phyloP scores from a whole-genome alignment of 1,140 invertebrate genomes.

The Conus ventricosus region DNA sequence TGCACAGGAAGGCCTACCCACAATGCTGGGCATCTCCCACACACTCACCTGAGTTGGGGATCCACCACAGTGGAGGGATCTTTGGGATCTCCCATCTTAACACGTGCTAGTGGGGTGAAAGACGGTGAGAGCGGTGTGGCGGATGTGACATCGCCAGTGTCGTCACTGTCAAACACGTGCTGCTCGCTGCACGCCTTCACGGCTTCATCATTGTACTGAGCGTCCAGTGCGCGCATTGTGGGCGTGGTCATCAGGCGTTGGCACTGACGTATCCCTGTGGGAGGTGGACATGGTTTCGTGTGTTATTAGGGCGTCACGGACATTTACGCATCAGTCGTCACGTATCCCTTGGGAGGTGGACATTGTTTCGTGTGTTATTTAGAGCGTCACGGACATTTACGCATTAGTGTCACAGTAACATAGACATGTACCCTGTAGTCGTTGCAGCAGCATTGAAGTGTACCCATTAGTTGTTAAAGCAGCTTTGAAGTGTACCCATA shows the following conservation, averaged over 20 bases:
- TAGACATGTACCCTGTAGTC: too few species aligned
- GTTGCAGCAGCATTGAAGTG: too few species aligned
- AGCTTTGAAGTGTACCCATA: too few species aligned
- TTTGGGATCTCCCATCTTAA: constrained; percentile 91
- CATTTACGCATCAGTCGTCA: too few species aligned
- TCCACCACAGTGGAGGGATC: constrained; percentile 92
- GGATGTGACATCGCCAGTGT: constrained; percentile 71
- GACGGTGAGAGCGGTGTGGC: constrained; percentile 77
- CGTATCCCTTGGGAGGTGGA: too few species aligned
- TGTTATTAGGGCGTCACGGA: too few species aligned
- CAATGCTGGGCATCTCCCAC: too few species aligned
- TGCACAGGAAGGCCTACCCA: constrained; percentile 44
- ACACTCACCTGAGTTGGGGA: constrained; percentile 78
- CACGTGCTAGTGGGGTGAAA: constrained; percentile 93
- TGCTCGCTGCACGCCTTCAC: constrained; percentile 39
- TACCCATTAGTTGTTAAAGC: too few species aligned
- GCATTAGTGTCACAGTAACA: too few species aligned
- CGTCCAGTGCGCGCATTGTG: background rate
- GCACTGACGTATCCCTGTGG: background rate
- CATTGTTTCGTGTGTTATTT: too few species aligned
- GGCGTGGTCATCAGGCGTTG: constrained; percentile 8
- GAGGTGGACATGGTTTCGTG: background rate
- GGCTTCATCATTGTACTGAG: constrained; percentile 5
- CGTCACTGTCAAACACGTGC: constrained; percentile 55
- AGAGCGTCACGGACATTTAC: too few species aligned